phyloP scores from a whole-genome alignment of 2,888 invertebrate genomes.

The Lathronympha strigana region DNA sequence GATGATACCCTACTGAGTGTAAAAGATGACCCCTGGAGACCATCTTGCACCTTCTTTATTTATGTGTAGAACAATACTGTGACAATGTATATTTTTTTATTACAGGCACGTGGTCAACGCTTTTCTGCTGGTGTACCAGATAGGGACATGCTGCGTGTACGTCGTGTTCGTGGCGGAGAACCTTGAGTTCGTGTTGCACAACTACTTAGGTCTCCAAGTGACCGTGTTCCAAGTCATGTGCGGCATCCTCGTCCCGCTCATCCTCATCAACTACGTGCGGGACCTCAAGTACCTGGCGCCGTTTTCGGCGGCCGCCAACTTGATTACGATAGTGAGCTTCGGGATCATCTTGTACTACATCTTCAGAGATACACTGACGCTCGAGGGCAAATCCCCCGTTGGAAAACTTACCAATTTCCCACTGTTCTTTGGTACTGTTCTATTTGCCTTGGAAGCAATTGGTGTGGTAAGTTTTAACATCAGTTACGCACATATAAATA shows the following conservation, averaged over 20 bases:
- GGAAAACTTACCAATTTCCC: constrained; percentile 90
- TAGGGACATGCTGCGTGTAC: constrained; percentile 98
- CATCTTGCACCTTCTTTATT: too few species aligned
- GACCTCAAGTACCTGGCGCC: constrained; percentile 95
- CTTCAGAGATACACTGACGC: constrained; percentile 87
- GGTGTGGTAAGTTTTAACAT: constrained; percentile 87
- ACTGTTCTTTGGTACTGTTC: constrained; percentile 97
- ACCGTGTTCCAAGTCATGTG: constrained; percentile 88
- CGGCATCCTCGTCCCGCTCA: constrained; percentile 88
- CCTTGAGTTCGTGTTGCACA: constrained; percentile 87
- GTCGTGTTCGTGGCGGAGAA: constrained; percentile 96
- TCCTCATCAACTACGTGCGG: constrained; percentile 92
- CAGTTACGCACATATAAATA: background rate
- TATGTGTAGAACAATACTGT: background rate
- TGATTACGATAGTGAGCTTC: constrained; percentile 92
- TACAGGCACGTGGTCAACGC: constrained; percentile 88
- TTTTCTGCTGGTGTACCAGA: constrained; percentile 93
- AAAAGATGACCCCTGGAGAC: too few species aligned
- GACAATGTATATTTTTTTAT: constrained; percentile 43
- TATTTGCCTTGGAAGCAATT: constrained; percentile 98
- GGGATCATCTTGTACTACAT: constrained; percentile 94
- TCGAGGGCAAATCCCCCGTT: constrained; percentile 85
- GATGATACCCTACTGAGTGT: too few species aligned
- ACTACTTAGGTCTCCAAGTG: constrained; percentile 76
- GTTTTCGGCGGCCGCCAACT: constrained; percentile 94